Evolutionary conservation across 2,888 invertebrate genomes (phyloP), one percentile per base, ranked within the genome.

Genomic region (Diachrysia chrysitis): DNA sequence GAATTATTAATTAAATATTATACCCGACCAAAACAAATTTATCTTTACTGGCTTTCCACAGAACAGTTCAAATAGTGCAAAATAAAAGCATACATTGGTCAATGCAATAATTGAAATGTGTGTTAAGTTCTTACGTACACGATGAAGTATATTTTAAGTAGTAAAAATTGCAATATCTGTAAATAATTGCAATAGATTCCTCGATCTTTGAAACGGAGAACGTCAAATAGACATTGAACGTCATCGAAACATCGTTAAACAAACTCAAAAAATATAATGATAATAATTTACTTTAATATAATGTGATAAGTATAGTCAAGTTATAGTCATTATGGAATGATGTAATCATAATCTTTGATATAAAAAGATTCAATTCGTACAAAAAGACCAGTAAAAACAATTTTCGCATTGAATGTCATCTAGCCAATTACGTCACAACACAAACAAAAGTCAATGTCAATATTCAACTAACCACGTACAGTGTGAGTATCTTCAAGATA

Each of bases 401-500:
- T n/a, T n/a, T n/a, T 42, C 42, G n/a, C n/a, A 42, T 42, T n/a
- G 0, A 42, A 42, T 5, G 5, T 42, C n/a, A 42, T n/a, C 42
- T n/a, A n/a, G n/a, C 42, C 42, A 42, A 42, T 42, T 16, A n/a
- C 42, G n/a, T 42, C 42, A 42, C 42, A 42, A n/a, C n/a, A 42
- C 5, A 12, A 37, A 25, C n/a, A n/a, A n/a, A n/a, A n/a, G n/a
- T n/a, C n/a, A n/a, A n/a, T n/a, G n/a, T n/a, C n/a, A n/a, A n/a
- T n/a, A 37, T n/a, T 42, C 6, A n/a, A 42, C 42, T n/a, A 42
- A 42, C 14, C 16, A 42, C 7, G 42, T 42, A 2, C 37, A 37
- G 12, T 35, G 14, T 37, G 16, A 16, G 5, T 29, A 29, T 37
- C 19, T 1, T 17, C 48, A 21, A n/a, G 25, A 64, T 69, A 17